phyloP scores from a whole-genome alignment of 2,113 vertebrate genomes.

The Rhynchomys soricoides region DNA sequence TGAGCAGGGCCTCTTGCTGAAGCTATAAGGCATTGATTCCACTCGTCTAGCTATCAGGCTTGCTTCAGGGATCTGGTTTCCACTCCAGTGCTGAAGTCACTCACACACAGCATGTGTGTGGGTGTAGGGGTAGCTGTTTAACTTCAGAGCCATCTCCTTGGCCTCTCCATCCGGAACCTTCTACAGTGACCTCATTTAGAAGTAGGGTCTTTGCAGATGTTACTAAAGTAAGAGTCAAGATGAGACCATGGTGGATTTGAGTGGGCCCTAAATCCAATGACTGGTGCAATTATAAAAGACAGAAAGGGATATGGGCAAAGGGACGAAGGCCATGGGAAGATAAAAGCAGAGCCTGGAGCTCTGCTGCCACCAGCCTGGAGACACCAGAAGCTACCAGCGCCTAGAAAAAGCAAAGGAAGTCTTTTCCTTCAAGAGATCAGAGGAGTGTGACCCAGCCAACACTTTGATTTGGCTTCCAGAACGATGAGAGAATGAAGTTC shows the following conservation, averaged over 20 bases:
- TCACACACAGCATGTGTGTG: neutral
- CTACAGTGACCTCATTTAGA: neutral
- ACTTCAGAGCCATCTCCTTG: neutral
- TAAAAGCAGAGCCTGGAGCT: neutral
- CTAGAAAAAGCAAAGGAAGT: neutral
- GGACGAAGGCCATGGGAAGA: neutral
- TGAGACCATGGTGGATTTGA: neutral
- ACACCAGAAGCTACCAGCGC: neutral
- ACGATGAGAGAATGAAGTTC: neutral
- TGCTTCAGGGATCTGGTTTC: neutral
- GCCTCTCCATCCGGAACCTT: neutral
- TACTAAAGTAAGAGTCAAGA: neutral
- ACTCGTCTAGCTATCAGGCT: neutral
- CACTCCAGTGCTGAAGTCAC: neutral
- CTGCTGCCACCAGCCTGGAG: neutral
- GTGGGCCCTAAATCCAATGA: neutral
- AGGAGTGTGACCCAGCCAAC: neutral
- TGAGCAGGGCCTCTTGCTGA: neutral
- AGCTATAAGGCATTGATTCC: neutral
- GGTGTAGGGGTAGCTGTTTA: neutral
- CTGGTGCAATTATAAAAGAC: neutral
- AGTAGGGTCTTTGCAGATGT: conserved; percentile 15
- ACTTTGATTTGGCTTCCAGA: neutral
- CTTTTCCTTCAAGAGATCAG: neutral
- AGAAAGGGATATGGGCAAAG: neutral